Evolutionary conservation across 2,888 invertebrate species (phyloP), one percentile per base, ranked within the genome.

Genomic region (Pimpla rufipes): DNA sequence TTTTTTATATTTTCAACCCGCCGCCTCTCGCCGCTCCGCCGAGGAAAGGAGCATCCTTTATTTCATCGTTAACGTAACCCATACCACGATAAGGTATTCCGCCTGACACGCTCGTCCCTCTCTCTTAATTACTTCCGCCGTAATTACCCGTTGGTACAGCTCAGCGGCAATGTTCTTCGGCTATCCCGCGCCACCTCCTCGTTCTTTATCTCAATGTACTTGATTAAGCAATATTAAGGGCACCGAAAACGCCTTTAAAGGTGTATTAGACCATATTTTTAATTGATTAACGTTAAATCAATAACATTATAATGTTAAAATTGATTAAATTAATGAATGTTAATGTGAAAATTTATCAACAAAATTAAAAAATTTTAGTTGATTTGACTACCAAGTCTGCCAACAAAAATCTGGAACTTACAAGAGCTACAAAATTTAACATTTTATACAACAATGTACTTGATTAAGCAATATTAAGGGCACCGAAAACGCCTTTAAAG

Each of bases 41-140:
- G 2, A 16, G 35, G 7, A 16, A 59, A 59, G 42, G 6, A 29
- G 79, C 62, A 73, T 79, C 71, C 66, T 73, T 79, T 79, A 73
- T 73, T 79, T 71, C 73, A 73, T 79, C 66, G 66, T 79, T 66
- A 79, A 42, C 55, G 66, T 55, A 66, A 47, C 29, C 18, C 29
- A 66, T 59, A 45, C 71, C 67, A 67, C 57, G 59, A 50, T 57
- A 16, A 67, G 40, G 45, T 67, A 77, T 71, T 77, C 16, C 29
- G 73, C 71, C 73, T 71, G 71, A 81, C 57, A 77, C 71, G 71
- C 47, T 59, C 71, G 71, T 71, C 70, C 42, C 73, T 77, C 67
- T 67, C 71, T 77, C 71, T 71, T 76, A 77, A 81, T 81, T 81
- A 77, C 77, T 73, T 77, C 45, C 59, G 3, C 66, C 50, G 50